Conservation (phyloP, 2,113 vertebrate species). For the Synodontis membranacea region DNA sequence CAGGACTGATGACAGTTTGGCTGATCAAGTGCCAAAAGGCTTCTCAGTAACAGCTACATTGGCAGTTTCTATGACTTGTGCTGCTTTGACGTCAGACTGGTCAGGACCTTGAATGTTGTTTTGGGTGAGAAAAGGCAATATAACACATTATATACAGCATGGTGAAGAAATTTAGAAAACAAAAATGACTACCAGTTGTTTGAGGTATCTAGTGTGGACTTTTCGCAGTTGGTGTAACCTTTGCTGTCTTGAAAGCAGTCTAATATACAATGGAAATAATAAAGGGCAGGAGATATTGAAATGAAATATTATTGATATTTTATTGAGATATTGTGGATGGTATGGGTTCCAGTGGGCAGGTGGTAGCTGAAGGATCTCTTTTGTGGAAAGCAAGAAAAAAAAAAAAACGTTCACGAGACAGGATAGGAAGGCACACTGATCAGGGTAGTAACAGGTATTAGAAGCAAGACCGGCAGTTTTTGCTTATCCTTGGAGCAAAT, state of each 20-base stretch:
- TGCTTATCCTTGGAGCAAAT: neutral
- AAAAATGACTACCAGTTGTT: neutral
- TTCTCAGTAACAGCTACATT: neutral
- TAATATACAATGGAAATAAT: neutral
- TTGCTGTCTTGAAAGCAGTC: neutral
- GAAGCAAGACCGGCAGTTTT: neutral
- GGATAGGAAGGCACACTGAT: neutral
- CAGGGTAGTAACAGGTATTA: neutral
- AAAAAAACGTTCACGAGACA: neutral
- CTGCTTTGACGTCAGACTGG: neutral
- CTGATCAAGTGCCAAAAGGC: neutral
- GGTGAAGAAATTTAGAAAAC: neutral
- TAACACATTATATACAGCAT: neutral
- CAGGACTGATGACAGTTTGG: neutral
- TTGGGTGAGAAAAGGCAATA: neutral
- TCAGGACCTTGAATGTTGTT: neutral
- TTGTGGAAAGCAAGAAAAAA: neutral
- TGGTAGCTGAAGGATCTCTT: neutral
- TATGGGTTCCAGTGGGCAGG: neutral
- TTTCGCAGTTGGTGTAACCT: neutral
- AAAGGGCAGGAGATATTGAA: neutral
- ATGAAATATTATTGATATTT: too few species aligned
- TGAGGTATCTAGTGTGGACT: neutral
- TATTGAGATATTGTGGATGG: neutral
- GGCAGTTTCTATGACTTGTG: neutral